These are phyloP conservation scores for Zaprionus inermis DNA, from an alignment of 1,140 invertebrate genomes.

Conservation along the genomic window DNA sequence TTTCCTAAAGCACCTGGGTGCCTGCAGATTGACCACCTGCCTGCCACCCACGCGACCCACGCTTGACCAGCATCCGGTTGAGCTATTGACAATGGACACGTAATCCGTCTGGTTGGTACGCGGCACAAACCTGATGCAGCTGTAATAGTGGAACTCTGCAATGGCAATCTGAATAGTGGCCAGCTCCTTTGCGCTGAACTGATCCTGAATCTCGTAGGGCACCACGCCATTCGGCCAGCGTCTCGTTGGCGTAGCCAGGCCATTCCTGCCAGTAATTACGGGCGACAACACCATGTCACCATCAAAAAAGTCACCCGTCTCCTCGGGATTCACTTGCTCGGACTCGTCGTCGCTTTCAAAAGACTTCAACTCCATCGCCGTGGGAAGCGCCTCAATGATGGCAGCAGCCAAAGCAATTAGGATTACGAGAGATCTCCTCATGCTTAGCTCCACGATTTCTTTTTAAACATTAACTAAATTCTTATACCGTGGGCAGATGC, in stretches of 20 bases:
- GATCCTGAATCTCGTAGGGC: conserved; percentile 88
- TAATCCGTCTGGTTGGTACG: conserved; percentile 87
- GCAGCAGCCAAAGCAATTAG: conserved; percentile 63
- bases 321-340: conserved; percentile 88
- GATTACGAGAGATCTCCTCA: conserved; percentile 85
- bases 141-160: conserved; percentile 87
- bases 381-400: conserved; percentile 53
- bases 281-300: conserved; percentile 89
- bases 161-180: conserved; percentile 86
- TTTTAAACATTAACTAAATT: conserved; percentile 15
- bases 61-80: conserved; percentile 91
- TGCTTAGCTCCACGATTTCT: conserved; percentile 70
- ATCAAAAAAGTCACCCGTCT: conserved; percentile 88
- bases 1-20: conserved; percentile 88
- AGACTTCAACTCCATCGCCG: background rate
- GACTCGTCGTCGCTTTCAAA: background rate
- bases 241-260: conserved; percentile 85
- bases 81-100: conserved; percentile 87
- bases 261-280: conserved; percentile 85
- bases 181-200: conserved; percentile 80
- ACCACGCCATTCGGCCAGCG: conserved; percentile 88
- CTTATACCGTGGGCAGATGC: background rate
- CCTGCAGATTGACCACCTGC: conserved; percentile 88
- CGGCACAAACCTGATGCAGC: conserved; percentile 89
- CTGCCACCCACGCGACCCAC: conserved; percentile 88